Percentiles rank a stretch among this genome's conserved stretches.
Conservation (phyloP, 1,140 invertebrate species). For the Harpegnathos saltator region DNA sequence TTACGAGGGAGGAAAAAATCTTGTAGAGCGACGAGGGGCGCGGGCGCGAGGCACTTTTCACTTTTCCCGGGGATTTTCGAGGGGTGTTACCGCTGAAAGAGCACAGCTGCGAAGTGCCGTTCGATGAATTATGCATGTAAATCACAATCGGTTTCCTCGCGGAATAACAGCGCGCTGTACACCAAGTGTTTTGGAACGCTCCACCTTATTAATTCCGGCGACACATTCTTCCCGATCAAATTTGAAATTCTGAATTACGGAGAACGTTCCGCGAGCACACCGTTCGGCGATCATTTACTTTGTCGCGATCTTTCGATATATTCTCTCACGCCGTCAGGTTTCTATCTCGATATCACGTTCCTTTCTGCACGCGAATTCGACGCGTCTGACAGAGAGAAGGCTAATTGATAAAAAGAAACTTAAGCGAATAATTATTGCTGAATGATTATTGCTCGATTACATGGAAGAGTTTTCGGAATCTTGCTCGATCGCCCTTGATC, state of each 20-base stretch:
- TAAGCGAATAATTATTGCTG: background rate
- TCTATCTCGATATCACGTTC: background rate
- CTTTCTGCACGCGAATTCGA: background rate
- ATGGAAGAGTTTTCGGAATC: background rate
- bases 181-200: background rate
- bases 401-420: background rate
- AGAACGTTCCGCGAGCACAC: background rate
- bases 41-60: background rate
- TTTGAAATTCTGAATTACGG: conserved; percentile 8
- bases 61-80: conserved; percentile 8
- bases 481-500: background rate
- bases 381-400: background rate
- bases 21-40: background rate
- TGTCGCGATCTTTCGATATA: background rate
- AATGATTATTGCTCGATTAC: conserved; percentile 8
- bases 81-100: background rate
- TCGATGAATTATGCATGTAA: conserved; percentile 50
- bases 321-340: background rate
- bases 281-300: too few relatives aligned
- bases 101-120: conserved; percentile 23
- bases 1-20: conserved; percentile 8
- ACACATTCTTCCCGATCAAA: background rate
- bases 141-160: conserved; percentile 36
- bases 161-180: background rate
- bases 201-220: conserved; percentile 29